phyloP scores from a whole-genome alignment of 2,797 vertebrate genomes.

The Sciaenops ocellatus region DNA sequence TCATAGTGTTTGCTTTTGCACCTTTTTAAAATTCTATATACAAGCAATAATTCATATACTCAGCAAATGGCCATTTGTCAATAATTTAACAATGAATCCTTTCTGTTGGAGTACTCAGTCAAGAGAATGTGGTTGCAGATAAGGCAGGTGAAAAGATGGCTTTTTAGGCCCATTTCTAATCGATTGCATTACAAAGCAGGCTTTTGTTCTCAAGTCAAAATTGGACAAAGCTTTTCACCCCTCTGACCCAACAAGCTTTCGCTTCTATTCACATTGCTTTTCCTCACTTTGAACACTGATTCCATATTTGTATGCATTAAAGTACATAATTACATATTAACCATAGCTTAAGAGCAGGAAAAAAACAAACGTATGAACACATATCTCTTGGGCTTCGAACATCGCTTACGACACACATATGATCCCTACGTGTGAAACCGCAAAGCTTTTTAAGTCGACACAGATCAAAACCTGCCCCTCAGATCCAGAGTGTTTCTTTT shows the following conservation, averaged over 20 bases:
- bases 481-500: constrained; percentile 3
- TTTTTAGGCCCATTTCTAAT: constrained; percentile 74
- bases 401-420: constrained; percentile 61
- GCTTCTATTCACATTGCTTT: constrained; percentile 74
- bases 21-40: constrained; percentile 95
- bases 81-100: constrained; percentile 91
- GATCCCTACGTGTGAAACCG: constrained; percentile 56
- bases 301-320: constrained; percentile 65
- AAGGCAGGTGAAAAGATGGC: constrained; percentile 94
- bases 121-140: constrained; percentile 90
- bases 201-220: constrained; percentile 64
- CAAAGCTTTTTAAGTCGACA: constrained; percentile 48
- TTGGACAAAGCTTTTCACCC: constrained; percentile 48
- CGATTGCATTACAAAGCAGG: constrained; percentile 78
- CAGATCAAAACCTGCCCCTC: constrained; percentile 22
- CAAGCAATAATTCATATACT: constrained; percentile 96
- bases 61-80: constrained; percentile 94
- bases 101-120: constrained; percentile 89
- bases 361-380: constrained; percentile 39
- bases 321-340: constrained; percentile 73
- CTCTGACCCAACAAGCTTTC: constrained; percentile 33
- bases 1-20: constrained; percentile 95
- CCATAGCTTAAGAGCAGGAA: constrained; percentile 63
- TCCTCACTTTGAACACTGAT: constrained; percentile 72
- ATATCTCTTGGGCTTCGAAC: constrained; percentile 58